Evolutionary conservation across 2,797 vertebrate genomes (phyloP).

Genomic region (Anguilla pacifica): DNA sequence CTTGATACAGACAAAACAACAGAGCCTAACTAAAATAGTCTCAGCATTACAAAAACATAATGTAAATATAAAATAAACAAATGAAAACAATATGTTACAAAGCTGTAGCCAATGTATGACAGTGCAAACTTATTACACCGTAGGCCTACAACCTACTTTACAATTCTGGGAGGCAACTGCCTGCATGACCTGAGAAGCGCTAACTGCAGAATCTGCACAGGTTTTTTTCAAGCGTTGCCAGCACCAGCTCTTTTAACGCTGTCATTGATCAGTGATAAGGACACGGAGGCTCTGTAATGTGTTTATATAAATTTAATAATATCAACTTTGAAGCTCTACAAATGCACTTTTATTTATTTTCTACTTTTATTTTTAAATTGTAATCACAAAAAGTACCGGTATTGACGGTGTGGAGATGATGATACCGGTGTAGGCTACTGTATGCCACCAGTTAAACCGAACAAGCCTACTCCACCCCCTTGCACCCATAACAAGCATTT

Average conservation of each 20-base stretch:
- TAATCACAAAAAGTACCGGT: background rate
- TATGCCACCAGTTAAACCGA: background rate
- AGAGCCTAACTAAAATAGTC: background rate
- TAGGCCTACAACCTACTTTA: background rate
- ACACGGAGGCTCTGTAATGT: background rate
- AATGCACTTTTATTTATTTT: conserved; percentile 35
- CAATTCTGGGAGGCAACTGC: no score
- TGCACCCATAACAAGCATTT: conserved; percentile 47
- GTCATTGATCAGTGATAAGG: background rate
- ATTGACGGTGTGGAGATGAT: background rate
- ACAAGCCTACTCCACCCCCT: conserved; percentile 20
- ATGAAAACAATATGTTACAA: background rate
- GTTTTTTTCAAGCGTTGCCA: no score
- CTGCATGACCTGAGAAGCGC: no score
- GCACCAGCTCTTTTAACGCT: background rate
- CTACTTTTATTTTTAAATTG: background rate
- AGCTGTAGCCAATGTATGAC: background rate
- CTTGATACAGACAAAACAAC: no score
- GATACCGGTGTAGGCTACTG: background rate
- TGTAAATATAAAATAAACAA: background rate
- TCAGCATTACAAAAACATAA: background rate
- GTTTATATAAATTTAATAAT: background rate
- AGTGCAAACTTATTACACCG: background rate
- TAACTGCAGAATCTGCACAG: background rate
- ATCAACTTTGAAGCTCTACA: background rate